A percentile compares a stretch with the other conserved stretches of the same genome.
Conservation (phyloP, 1,140 invertebrate genomes). For the Orchestia grillus region DNA sequence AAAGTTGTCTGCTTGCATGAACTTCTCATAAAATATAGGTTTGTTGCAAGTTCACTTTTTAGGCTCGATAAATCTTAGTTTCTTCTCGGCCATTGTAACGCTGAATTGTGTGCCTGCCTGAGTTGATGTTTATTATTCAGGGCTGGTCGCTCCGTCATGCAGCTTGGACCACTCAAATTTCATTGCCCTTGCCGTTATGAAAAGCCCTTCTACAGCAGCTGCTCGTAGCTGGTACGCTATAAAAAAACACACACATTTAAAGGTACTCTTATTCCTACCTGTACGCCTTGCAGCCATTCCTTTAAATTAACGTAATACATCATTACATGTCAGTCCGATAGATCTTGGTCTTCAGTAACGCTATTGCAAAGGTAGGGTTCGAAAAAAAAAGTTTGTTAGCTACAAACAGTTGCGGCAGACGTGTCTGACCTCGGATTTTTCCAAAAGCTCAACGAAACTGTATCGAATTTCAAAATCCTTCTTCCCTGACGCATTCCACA, state of each 20-base stretch:
- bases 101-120: neutral
- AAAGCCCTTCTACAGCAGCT: neutral
- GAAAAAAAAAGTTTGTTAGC: neutral
- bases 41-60: neutral
- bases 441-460: neutral
- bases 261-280: neutral
- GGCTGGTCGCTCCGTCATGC: neutral
- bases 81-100: neutral
- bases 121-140: neutral
- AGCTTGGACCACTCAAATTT: neutral
- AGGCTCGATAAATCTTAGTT: neutral
- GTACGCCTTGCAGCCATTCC: neutral
- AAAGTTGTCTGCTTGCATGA: neutral
- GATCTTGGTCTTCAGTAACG: neutral
- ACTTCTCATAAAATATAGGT: neutral
- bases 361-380: neutral
- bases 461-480: neutral
- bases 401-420: neutral
- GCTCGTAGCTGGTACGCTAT: neutral
- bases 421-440: neutral
- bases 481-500: neutral
- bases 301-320: neutral
- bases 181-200: neutral
- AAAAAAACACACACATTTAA: neutral
- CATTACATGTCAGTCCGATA: neutral